phyloP scores from a whole-genome alignment of 1,140 invertebrate genomes.

The Thalassaphorura encarpata region DNA sequence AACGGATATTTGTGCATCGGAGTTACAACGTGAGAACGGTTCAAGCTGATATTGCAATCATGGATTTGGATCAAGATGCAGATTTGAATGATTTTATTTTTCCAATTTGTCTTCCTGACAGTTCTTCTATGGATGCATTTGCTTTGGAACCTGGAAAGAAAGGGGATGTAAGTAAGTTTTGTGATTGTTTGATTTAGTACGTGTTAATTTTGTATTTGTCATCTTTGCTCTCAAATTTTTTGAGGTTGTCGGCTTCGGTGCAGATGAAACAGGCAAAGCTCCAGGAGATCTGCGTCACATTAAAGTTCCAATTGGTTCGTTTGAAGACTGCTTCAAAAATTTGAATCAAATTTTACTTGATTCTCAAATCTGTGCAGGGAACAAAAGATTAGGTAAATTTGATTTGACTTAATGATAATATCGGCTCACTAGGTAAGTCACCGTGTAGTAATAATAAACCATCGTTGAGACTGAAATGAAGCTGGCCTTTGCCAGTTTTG shows the following conservation, averaged over 20 bases:
- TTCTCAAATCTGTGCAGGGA: too few species aligned
- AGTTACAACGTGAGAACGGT: background rate
- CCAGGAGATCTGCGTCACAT: background rate
- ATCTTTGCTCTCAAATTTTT: background rate
- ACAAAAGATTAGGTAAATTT: too few species aligned
- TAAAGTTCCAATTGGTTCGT: background rate
- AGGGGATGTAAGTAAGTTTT: background rate
- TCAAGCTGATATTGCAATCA: background rate
- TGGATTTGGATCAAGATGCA: background rate
- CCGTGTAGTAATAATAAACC: too few species aligned
- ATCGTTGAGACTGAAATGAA: background rate
- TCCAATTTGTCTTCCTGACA: background rate
- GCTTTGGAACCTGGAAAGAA: background rate
- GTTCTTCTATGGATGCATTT: background rate
- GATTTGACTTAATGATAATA: too few species aligned
- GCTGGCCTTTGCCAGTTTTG: too few species aligned
- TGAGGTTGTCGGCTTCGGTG: background rate
- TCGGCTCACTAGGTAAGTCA: too few species aligned
- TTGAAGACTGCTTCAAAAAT: background rate
- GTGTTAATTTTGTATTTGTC: background rate
- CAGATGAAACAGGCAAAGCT: background rate
- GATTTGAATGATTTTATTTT: background rate
- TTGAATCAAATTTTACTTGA: background rate
- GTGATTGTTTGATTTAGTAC: background rate
- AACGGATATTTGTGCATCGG: too few species aligned